Base-by-base conservation (phyloP, 2,797 vertebrate genomes). In the Melanotaenia maccullochi region DNA sequence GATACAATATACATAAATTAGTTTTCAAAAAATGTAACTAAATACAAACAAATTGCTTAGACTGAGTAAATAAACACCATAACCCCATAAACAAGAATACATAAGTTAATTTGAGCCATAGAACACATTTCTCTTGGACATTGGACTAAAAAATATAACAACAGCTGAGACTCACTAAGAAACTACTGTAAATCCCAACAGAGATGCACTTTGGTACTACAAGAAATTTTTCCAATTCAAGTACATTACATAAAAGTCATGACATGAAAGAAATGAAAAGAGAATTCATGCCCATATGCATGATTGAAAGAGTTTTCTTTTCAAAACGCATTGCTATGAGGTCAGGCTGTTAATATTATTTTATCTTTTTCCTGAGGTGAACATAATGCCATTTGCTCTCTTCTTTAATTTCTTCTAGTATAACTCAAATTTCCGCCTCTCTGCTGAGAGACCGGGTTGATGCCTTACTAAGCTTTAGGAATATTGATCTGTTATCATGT, bases 371-470 rank as follows among this genome's bases (percentile, higher is more conserved):
- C 28, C 52, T 6, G 13, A 16, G 11, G 52, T 28, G 25, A 24
- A 22, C 24, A 30, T 55, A 13, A 22, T 3, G 3, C 9, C 47
- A 22, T 49, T 52, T 14, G 11, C 13, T 8, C 24, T 28, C 13
- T 30, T 55, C 24, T 54, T 28, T 54, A 6, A 55, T 38, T 0
- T 20, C 55, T 55, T 67, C 14, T 25, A 8, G 63, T 56, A 12
- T 42, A 24, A 32, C 14, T 40, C 8, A 22, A 0, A 28, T 44
- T 61, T 24, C 52, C 59, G 1, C 30, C 72, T 40, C 57, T 56
- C 36, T 59, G 35, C 49, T 57, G 9, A 57, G 20, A 57, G 14
- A 44, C 14, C 32, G 22, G 35, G 71, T 79, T 55, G 73, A 86
- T 84, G 73, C 44, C 51, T 44, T 25, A 38, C 11, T 28, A 56